Evolutionary conservation across 1,140 invertebrate species (phyloP).

Genomic region (Limonius californicus): DNA sequence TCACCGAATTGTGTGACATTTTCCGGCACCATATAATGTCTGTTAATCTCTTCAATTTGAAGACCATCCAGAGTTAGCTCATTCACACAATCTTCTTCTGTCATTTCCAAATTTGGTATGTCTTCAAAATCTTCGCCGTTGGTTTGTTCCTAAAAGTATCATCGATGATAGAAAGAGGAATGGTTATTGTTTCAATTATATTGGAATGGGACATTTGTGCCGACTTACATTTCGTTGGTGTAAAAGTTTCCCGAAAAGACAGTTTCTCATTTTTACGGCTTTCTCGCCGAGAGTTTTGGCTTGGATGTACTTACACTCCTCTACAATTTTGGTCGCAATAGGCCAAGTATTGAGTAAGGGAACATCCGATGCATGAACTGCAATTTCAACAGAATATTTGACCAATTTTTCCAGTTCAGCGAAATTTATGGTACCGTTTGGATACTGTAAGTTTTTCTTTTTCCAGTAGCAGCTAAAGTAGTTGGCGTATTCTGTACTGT

Average conservation of each 20-base stretch:
- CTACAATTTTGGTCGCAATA: neutral
- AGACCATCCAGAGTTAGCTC: neutral
- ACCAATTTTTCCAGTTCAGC: neutral
- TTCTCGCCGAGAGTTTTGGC: neutral
- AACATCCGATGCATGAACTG: neutral
- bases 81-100: neutral
- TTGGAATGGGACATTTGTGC: no score
- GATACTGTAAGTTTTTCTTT: neutral
- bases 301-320: neutral
- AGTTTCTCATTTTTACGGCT: slow-evolving; percentile 1
- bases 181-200: no score
- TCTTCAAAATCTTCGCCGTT: neutral
- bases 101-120: neutral
- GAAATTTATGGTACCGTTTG: neutral
- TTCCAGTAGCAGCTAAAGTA: neutral
- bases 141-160: neutral
- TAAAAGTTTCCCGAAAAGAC: neutral
- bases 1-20: neutral
- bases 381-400: neutral
- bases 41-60: neutral
- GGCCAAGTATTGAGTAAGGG: neutral
- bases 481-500: neutral
- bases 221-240: neutral
- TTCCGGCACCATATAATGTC: neutral
- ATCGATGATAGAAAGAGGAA: no score